A percentile compares a stretch with the other conserved stretches of the same genome.
phyloP scores from a whole-genome alignment of 2,888 invertebrate genomes.

The Dione juno region DNA sequence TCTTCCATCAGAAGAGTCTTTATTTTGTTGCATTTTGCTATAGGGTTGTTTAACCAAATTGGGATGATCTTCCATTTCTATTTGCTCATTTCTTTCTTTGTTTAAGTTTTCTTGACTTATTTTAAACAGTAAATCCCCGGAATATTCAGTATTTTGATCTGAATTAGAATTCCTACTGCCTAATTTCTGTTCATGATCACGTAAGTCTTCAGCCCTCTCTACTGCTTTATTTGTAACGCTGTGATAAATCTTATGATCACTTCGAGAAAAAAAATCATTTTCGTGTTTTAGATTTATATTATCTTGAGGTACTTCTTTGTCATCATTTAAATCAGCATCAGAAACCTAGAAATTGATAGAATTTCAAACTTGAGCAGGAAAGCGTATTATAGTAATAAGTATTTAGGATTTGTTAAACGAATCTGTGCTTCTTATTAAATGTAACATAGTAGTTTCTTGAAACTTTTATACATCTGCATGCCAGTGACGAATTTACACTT shows the following conservation, averaged over 20 bases:
- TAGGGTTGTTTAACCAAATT: slow-evolving; percentile 46
- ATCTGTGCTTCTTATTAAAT: too few species aligned
- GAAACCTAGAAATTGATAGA: slow-evolving; percentile 25
- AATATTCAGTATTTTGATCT: slow-evolving; percentile 14
- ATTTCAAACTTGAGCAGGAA: neutral
- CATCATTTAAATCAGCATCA: slow-evolving; percentile 26
- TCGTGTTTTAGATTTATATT: slow-evolving; percentile 15
- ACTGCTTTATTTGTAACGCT: slow-evolving; percentile 13
- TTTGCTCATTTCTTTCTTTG: slow-evolving; percentile 17
- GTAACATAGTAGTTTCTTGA: too few species aligned
- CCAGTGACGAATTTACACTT: too few species aligned
- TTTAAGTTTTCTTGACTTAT: slow-evolving; percentile 15
- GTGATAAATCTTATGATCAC: slow-evolving; percentile 19
- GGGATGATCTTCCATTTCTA: slow-evolving; percentile 25
- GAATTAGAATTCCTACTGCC: slow-evolving; percentile 9
- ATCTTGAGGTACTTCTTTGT: slow-evolving; percentile 27
- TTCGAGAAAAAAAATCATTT: slow-evolving; percentile 15
- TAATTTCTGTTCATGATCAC: slow-evolving; percentile 8
- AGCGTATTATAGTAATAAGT: neutral
- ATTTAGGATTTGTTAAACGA: too few species aligned
- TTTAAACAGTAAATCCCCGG: slow-evolving; percentile 27
- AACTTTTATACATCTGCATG: too few species aligned
- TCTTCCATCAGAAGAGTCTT: slow-evolving; percentile 52
- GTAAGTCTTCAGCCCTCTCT: slow-evolving; percentile 10
- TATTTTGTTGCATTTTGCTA: slow-evolving; percentile 56